These are phyloP conservation scores for Pachypeltis micranthus DNA, from an alignment of 1,140 invertebrate species.

Conservation along the genomic window DNA sequence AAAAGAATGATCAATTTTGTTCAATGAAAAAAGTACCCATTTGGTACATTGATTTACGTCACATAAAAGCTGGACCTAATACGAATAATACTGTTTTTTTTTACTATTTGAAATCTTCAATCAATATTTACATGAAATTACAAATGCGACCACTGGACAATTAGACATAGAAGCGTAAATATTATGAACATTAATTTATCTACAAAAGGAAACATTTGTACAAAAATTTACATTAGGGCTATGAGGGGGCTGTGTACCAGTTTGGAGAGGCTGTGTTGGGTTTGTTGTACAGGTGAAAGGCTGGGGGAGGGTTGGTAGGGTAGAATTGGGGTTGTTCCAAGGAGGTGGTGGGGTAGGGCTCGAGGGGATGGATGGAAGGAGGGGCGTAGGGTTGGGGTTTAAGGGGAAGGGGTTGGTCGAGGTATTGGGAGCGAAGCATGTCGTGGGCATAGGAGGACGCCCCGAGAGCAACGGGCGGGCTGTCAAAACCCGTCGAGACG, in stretches of 20 bases:
- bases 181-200: slow-evolving; percentile 5
- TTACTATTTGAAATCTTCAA: too few relatives aligned
- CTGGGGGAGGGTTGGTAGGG: slow-evolving; percentile 48
- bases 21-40: slow-evolving; percentile 10
- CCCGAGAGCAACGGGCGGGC: slow-evolving; percentile 26
- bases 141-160: slow-evolving; percentile 5
- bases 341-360: slow-evolving; percentile 42
- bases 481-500: slow-evolving; percentile 34
- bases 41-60: slow-evolving; percentile 15
- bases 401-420: slow-evolving; percentile 57
- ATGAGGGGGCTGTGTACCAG: slow-evolving; percentile 68
- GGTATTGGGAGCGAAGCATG: slow-evolving; percentile 48
- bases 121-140: slow-evolving; percentile 14
- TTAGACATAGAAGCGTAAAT: slow-evolving; percentile 2
- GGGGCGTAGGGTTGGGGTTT: slow-evolving; percentile 80
- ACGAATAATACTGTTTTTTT: slow-evolving; percentile 7
- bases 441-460: slow-evolving; percentile 22
- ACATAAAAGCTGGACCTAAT: neutral
- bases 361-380: slow-evolving; percentile 40
- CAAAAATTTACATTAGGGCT: slow-evolving; percentile 33
- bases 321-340: slow-evolving; percentile 75
- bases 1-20: neutral
- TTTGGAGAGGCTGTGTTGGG: slow-evolving; percentile 48
- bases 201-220: neutral
- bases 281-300: slow-evolving; percentile 80